A percentile compares a stretch with the other conserved stretches of the same genome.
phyloP scores from a whole-genome alignment of 2,888 invertebrate genomes.

The Eubasilissa splendida region DNA sequence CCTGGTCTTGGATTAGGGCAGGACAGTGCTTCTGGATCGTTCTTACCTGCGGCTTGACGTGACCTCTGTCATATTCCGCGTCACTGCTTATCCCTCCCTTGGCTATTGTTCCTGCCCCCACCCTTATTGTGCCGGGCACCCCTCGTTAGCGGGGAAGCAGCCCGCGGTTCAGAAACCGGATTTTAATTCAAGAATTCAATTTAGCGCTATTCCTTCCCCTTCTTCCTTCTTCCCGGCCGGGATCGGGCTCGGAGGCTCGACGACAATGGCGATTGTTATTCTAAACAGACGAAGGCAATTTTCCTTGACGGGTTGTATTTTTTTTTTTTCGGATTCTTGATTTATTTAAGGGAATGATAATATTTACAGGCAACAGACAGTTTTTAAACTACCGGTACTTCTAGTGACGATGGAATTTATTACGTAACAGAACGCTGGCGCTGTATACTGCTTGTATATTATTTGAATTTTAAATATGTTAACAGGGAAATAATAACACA shows the following conservation, averaged over 20 bases:
- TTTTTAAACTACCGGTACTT: slow-evolving; percentile 32
- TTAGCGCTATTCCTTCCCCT: slow-evolving; percentile 51
- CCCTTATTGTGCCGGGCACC: neutral
- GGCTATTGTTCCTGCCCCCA: neutral
- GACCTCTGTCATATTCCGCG: slow-evolving; percentile 57
- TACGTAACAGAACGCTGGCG: neutral
- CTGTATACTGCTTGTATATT: slow-evolving; percentile 23
- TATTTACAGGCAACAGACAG: slow-evolving; percentile 49
- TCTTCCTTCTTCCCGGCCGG: neutral
- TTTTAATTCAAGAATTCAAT: slow-evolving; percentile 58
- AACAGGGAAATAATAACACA: slow-evolving; percentile 5
- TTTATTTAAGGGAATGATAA: slow-evolving; percentile 47
- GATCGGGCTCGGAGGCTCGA: slow-evolving; percentile 1
- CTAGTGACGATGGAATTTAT: slow-evolving; percentile 23
- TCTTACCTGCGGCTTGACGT: slow-evolving; percentile 52
- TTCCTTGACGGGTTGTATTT: slow-evolving; percentile 43
- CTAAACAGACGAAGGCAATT: slow-evolving; percentile 56
- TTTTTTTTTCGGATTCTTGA: slow-evolving; percentile 40
- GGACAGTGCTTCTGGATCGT: slow-evolving; percentile 12
- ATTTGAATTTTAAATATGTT: slow-evolving; percentile 11
- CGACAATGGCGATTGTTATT: slow-evolving; percentile 56
- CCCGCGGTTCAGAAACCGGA: slow-evolving; percentile 54
- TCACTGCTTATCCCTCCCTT: slow-evolving; percentile 52
- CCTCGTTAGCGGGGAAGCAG: slow-evolving; percentile 2
- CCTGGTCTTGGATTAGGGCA: slow-evolving; percentile 22